A percentile compares a stretch with the other conserved stretches of the same genome.
These are phyloP conservation scores for Probaryconus sp. DNA, from an alignment of 1,140 invertebrate species.

Conservation along the genomic window DNA sequence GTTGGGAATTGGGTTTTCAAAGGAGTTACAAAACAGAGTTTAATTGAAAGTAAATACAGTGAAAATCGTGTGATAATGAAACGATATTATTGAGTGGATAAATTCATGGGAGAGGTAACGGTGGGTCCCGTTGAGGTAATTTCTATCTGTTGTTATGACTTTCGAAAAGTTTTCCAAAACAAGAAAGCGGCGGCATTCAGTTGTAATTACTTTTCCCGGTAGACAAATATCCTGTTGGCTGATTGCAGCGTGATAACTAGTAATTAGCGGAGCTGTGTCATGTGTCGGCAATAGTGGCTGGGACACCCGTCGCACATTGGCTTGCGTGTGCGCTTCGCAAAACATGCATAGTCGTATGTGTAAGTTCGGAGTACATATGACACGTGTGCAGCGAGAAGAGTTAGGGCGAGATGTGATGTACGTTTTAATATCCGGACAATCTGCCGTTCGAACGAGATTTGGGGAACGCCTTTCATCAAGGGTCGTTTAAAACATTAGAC, in stretches of 20 bases:
- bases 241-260: conserved; percentile 59
- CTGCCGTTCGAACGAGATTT: conserved; percentile 36
- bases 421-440: conserved; percentile 60
- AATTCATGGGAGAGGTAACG: background rate
- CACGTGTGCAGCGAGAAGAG: conserved; percentile 35
- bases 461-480: conserved; percentile 33
- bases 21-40: no score
- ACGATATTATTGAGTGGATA: background rate
- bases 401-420: conserved; percentile 48
- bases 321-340: conserved; percentile 37
- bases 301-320: conserved; percentile 32
- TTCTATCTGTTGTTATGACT: background rate
- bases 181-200: conserved; percentile 20
- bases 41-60: no score
- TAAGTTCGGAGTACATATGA: conserved; percentile 34
- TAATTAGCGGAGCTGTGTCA: conserved; percentile 57
- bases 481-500: conserved; percentile 32
- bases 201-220: conserved; percentile 49
- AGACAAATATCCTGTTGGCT: conserved; percentile 59
- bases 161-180: conserved; percentile 2
- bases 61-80: no score
- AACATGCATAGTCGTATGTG: conserved; percentile 27
- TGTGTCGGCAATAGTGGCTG: conserved; percentile 47
- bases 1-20: no score
- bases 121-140: background rate